Evolutionary conservation across 2,888 invertebrate species (phyloP), one percentile per base, ranked within the genome.

Genomic region (Lycaena phlaeas): DNA sequence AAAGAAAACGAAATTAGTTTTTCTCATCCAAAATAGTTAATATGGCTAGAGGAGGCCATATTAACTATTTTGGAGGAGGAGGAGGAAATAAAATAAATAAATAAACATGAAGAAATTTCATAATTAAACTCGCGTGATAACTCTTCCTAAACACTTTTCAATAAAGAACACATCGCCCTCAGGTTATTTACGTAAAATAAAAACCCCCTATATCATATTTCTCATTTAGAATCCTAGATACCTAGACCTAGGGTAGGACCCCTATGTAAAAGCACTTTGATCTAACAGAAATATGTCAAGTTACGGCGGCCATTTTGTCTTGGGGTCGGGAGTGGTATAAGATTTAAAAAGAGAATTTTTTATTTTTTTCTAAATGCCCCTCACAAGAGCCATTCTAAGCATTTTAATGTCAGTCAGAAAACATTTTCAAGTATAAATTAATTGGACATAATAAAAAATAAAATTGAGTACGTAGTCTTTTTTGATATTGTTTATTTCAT

Each of bases 201-300:
- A 30, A 15, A 26, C 31, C 30, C 31, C 30, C 39, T 30, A 40
- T 31, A 40, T 40, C 26, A 40, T 40, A 40, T 40, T 40, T 30
- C 30, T 31, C 25, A 40, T 31, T 40, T 25, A 40, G 31, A 31
- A 26, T 40, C 39, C 39, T 40, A 40, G 39, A 40, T 30, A 31
- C 39, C 39, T 40, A 31, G 39, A 49, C 45, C 52, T 56, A 56
- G 59, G 59, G 55, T 56, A 44, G 49, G 49, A 48, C 61, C 64
- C 63, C 53, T 58, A 53, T 59, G 54, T 57, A 53, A 44, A 52
- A 42, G 42, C 42, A 50, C 68, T 70, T 68, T 68, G 68, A 68
- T 61, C 56, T 64, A 60, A 61, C 42, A 60, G 64, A 64, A 67
- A 64, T 69, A 62, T 69, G 68, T 69, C 68, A 69, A 67, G 68